phyloP scores from a whole-genome alignment of 2,113 vertebrate genomes.

The Caracal caracal region DNA sequence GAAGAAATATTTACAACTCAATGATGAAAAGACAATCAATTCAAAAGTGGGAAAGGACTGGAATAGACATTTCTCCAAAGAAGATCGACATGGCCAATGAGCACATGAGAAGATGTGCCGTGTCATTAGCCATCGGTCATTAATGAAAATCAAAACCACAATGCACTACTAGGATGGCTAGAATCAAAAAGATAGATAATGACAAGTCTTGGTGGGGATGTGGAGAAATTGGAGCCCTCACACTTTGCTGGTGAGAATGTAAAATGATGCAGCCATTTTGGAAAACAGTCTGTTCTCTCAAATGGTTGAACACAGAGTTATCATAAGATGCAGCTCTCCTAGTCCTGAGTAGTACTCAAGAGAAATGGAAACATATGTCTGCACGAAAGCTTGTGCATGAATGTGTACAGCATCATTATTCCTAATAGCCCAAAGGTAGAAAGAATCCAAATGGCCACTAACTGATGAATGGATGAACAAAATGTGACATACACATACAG shows the following conservation, averaged over 20 bases:
- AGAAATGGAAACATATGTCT: neutral
- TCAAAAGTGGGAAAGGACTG: neutral
- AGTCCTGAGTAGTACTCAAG: neutral
- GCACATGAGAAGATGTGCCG: neutral
- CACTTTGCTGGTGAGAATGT: neutral
- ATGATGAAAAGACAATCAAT: neutral
- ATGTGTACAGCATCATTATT: neutral
- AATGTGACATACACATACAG: neutral
- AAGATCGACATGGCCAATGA: neutral
- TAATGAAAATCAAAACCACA: neutral
- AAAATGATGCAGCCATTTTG: neutral
- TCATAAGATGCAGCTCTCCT: neutral
- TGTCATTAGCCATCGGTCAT: neutral
- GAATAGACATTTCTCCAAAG: neutral
- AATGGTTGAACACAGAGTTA: neutral
- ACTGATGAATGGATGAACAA: neutral
- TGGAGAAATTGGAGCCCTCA: neutral
- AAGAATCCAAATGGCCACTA: neutral
- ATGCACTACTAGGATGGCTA: neutral
- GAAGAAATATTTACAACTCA: neutral
- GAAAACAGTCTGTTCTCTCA: neutral
- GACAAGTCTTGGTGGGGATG: neutral
- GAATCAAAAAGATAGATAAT: neutral
- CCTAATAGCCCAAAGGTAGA: neutral
- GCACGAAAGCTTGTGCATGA: neutral